Percentiles rank a stretch among this genome's conserved stretches.
Evolutionary conservation across 2,113 vertebrate genomes (phyloP).

Genomic region (Strix aluco): DNA sequence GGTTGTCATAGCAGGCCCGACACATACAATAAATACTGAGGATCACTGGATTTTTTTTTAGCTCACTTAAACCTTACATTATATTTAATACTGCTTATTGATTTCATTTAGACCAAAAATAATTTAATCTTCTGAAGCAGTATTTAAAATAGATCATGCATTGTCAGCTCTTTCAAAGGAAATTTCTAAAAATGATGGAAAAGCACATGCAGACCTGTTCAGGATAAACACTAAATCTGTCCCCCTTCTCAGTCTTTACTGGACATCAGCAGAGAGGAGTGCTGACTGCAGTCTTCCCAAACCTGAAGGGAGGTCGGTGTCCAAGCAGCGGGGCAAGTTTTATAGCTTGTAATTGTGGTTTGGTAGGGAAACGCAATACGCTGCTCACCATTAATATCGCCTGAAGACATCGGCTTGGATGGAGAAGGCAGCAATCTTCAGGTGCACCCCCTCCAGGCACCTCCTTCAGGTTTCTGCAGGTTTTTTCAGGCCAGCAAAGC

Average conservation of each 20-base stretch:
- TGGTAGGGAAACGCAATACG: background rate
- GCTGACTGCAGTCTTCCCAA: background rate
- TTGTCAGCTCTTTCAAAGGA: constrained; percentile 41
- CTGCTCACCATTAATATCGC: background rate
- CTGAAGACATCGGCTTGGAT: background rate
- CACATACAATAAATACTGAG: background rate
- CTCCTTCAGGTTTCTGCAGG: background rate
- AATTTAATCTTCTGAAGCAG: constrained; percentile 49
- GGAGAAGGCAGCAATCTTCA: background rate
- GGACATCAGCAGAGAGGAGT: background rate
- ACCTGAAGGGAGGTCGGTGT: background rate
- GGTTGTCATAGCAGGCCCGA: background rate
- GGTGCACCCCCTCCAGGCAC: background rate
- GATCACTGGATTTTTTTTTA: background rate
- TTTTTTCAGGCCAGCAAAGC: background rate
- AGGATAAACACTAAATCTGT: background rate
- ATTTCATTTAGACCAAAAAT: constrained; percentile 50
- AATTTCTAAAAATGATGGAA: constrained; percentile 31
- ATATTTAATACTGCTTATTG: constrained; percentile 38
- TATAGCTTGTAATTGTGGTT: background rate
- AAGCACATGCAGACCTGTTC: background rate
- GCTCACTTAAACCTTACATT: constrained; percentile 18
- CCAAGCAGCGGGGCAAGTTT: fast-evolving
- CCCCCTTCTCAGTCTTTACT: background rate
- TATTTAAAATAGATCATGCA: constrained; percentile 42